Base-by-base conservation (phyloP, 2,113 vertebrate genomes). In the Tragulus kanchil region DNA sequence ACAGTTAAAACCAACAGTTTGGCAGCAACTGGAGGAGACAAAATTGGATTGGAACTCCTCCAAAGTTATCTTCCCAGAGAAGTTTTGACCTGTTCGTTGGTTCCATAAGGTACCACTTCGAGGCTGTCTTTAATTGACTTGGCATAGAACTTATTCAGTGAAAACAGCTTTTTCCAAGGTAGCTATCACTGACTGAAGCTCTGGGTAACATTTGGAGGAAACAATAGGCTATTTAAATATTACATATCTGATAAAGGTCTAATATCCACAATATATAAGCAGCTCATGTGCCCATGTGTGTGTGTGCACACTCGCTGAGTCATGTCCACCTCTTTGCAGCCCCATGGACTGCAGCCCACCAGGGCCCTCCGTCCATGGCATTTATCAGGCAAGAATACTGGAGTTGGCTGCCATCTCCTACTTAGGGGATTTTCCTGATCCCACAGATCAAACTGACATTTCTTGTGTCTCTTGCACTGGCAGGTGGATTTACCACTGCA, bases 181-280 rank as follows among this genome's bases (percentile, higher is more conserved):
- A 59, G 8, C 69, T 62, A 1, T 62, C 17, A 48, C 69, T 89
- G 54, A n/a, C 56, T 85, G 69, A 85, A 31, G 23, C 36, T 31
- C 28, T 36, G 9, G 48, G n/a, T 61, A 92, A 28, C 16, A 64
- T 56, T 85, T 56, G 56, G 28, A 58, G 36, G 45, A 92, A 78
- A 85, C 36, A 71, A 71, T n/a, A 48, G 31, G 4, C 81, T 81
- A 86, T 58, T 89, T 90, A 75, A n/a, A 96, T 86, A 25, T 67
- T 31, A 23, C 2, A 45, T 58, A 61, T 52, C 21, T 92, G 6
- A 26, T 81, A 82, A 93, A 31, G 31, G 9, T 82, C 6, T 81
- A 75, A 7, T 45, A 67, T 59, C 8, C 21, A 45, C 13, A 93
- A 13, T 61, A 75, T 58, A 28, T 78, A 65, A 90, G 69, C 69